Percentiles rank a stretch among this genome's conserved stretches.
Evolutionary conservation across 2,113 vertebrate species (phyloP).

Genomic region (Aramus guarauna): DNA sequence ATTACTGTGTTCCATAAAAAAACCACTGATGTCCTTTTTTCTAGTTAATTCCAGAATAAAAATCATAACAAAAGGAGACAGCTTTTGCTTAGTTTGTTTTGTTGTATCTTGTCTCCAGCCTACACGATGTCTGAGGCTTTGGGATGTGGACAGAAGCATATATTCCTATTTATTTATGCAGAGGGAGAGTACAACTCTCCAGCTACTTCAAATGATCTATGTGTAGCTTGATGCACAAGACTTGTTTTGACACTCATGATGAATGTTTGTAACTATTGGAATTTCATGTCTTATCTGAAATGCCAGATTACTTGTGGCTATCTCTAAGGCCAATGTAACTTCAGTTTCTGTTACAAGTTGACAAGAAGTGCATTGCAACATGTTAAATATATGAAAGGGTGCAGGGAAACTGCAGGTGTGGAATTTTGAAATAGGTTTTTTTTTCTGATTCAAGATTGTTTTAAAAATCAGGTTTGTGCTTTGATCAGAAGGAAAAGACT

Average conservation of each 20-base stretch:
- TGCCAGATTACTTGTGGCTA: not conserved
- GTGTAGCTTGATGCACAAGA: not conserved
- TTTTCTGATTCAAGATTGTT: not conserved
- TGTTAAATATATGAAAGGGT: not conserved
- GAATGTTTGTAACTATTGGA: not conserved
- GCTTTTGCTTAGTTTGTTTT: not conserved
- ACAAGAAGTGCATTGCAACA: not conserved
- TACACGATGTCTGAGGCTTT: not conserved
- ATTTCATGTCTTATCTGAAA: not conserved
- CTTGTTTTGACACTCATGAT: not conserved
- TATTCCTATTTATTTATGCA: not conserved
- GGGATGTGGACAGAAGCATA: not conserved
- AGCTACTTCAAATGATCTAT: not conserved
- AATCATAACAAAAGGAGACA: not conserved
- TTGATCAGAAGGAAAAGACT: not conserved
- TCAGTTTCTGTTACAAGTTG: not conserved
- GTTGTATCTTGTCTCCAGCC: not conserved
- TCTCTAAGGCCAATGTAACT: not conserved
- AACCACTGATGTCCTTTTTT: not conserved
- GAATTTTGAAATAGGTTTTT: not conserved
- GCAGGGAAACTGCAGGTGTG: not conserved
- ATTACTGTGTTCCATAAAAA: not conserved
- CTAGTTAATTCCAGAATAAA: not conserved
- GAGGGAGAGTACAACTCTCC: not conserved
- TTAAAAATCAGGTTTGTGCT: not conserved